These are phyloP conservation scores for Lucifuga dentata DNA, from an alignment of 2,113 vertebrate species.

Conservation along the genomic window DNA sequence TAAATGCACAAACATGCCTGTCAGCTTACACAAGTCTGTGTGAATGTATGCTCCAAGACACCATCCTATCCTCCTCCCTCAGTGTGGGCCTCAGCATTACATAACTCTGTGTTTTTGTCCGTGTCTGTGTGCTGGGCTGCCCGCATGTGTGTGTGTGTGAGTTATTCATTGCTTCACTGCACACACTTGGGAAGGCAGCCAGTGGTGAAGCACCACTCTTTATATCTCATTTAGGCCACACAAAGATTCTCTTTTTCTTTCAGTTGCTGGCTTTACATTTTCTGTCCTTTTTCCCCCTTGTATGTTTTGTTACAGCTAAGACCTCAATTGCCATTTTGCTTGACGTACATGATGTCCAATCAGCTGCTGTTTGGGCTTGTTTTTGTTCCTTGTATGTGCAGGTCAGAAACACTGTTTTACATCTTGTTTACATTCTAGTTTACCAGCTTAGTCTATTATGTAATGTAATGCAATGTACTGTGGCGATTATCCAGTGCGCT, in stretches of 20 bases:
- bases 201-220: slow-evolving; percentile 53
- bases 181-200: slow-evolving; percentile 62
- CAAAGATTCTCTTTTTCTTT: slow-evolving; percentile 59
- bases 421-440: slow-evolving; percentile 57
- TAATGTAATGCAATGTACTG: slow-evolving; percentile 68
- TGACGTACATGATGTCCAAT: slow-evolving; percentile 28
- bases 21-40: slow-evolving; percentile 22
- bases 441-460: slow-evolving; percentile 60
- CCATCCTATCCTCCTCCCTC: slow-evolving; percentile 67
- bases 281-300: background rate
- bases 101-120: slow-evolving; percentile 75
- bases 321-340: slow-evolving; percentile 31
- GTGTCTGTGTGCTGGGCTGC: slow-evolving; percentile 53
- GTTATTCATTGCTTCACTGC: slow-evolving; percentile 69
- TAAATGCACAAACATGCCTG: slow-evolving; percentile 23
- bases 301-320: slow-evolving; percentile 30
- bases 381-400: slow-evolving; percentile 24
- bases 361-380: slow-evolving; percentile 60
- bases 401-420: slow-evolving; percentile 26
- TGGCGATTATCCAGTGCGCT: slow-evolving; percentile 53
- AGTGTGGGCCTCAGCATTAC: slow-evolving; percentile 76
- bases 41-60: slow-evolving; percentile 43
- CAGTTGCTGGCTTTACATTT: slow-evolving; percentile 14
- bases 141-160: slow-evolving; percentile 45
- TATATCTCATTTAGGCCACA: slow-evolving; percentile 60